Evolutionary conservation across 2,888 invertebrate genomes (phyloP).

Genomic region (Macrosiphum euphorbiae): DNA sequence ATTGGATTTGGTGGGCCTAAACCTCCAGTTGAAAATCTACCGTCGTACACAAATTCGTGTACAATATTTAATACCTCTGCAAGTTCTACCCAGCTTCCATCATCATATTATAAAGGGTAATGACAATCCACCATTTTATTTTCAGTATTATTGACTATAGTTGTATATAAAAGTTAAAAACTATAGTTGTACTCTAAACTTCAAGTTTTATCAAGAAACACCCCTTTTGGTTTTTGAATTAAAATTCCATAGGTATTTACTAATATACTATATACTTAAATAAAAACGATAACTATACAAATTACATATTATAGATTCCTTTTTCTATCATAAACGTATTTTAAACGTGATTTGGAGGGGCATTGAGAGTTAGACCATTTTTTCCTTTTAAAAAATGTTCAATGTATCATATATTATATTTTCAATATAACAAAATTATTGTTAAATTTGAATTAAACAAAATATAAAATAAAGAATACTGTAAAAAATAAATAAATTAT

Average conservation of each 20-base stretch:
- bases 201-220: not conserved
- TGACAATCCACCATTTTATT: not conserved
- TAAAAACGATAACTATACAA: not conserved
- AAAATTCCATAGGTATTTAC: not conserved
- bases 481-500: not conserved
- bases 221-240: not conserved
- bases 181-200: not conserved
- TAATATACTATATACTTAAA: not conserved
- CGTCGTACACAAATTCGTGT: constrained; percentile 72
- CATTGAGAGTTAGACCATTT: not conserved
- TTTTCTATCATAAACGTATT: not conserved
- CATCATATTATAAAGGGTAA: not conserved
- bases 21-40: constrained; percentile 74
- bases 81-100: not conserved
- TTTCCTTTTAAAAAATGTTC: not conserved
- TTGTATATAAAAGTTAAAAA: not conserved
- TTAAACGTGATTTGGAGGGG: not conserved
- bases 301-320: not conserved
- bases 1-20: constrained; percentile 87
- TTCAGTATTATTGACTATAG: not conserved
- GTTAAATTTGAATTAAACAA: not conserved
- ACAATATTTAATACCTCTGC: not conserved
- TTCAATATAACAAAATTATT: not conserved
- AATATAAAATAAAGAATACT: not conserved
- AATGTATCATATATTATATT: too few relatives aligned